Evolutionary conservation across 2,888 invertebrate species (phyloP), one percentile per base, ranked within the genome.

Genomic region (Diarsia mendica): DNA sequence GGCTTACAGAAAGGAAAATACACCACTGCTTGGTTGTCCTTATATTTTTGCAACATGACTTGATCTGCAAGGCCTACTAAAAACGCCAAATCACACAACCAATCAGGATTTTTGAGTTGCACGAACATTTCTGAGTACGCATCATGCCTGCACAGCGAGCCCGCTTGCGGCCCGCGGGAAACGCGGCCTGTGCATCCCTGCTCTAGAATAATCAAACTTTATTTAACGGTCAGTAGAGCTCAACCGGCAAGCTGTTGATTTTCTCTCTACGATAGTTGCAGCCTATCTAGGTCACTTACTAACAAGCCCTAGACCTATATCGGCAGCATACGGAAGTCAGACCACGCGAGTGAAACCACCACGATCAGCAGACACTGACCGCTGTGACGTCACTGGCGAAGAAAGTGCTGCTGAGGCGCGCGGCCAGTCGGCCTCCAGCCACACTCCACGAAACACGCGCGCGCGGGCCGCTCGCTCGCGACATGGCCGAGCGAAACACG

Each of bases 371-470:
- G 87, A 79, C 89, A 89, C 83, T 89, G 89, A 89, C 90, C 91
- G 92, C 90, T 88, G 89, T 92, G 89, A 90, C 90, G 91, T 89
- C 89, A 90, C 86, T 84, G 75, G 67, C 84, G 90, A 92, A 89
- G 89, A 88, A 88, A 88, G 78, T 87, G 82, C 73, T 84, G 77
- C 75, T 33, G 18, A 18, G 33, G 73, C 70, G 67, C 69, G 61
- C 71, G 80, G 81, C 72, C 67, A 77, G 58, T 75, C 55, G 79
- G 69, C 75, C 48, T 51, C 74, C 63, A 64, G 61, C 77, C 76
- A 67, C 93, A 93, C 94, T 95, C 91, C 86, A 86, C 90, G 88
- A 84, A 77, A 77, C 87, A 83, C 88, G 93, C 90, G 91, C 90
- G 89, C 91, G 86, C 85, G 90, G 88, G 90, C 89, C 91, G 90